Evolutionary conservation across 2,797 vertebrate species (phyloP), one percentile per base, ranked within the genome.

Genomic region (Heliangelus exortis): DNA sequence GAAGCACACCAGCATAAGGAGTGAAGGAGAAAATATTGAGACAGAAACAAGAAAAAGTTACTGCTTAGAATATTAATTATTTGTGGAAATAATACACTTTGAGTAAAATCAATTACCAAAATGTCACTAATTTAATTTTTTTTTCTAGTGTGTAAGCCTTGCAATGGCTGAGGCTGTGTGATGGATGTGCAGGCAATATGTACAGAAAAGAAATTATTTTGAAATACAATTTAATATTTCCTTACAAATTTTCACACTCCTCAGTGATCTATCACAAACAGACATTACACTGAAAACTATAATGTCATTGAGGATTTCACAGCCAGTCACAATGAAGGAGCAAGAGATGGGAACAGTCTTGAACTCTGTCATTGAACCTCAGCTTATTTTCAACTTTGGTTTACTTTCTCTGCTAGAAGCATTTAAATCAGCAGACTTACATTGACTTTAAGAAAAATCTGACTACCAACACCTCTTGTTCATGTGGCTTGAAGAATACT

Each of bases 191-290:
- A 94, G 51, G 78, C 39, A 72, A 66, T 73, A 76, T 4, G 19
- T 15, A 82, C 29, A 78, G 59, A 92, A 92, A 78, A 89, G 1
- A 89, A 48, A 83, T 34, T 53, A 22, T 75, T 88, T 58, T 96
- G 9, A 96, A 97, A 96, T 93, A 95, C 15, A 91, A 34, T 78
- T 68, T 71, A 80, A 73, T 50, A 68, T 79, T 96, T 93, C 83
- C 74, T 95, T 90, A 80, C 23, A 66, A 96, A 93, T 96, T 85
- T 96, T 96, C 71, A 58, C 92, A 41, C 21, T 97, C 65, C 50
- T 95, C 68, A 55, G 68, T 76, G 68, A 95, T 94, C 83, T 79
- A 91, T 95, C 91, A 96, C 43, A 76, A 91, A 33, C 62, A 92
- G 34, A 80, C 92, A 96, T 76, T 89, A 78, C 41, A 92, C 62